Evolutionary conservation across 2,113 vertebrate genomes (phyloP).

Genomic region (Plectropomus leopardus): DNA sequence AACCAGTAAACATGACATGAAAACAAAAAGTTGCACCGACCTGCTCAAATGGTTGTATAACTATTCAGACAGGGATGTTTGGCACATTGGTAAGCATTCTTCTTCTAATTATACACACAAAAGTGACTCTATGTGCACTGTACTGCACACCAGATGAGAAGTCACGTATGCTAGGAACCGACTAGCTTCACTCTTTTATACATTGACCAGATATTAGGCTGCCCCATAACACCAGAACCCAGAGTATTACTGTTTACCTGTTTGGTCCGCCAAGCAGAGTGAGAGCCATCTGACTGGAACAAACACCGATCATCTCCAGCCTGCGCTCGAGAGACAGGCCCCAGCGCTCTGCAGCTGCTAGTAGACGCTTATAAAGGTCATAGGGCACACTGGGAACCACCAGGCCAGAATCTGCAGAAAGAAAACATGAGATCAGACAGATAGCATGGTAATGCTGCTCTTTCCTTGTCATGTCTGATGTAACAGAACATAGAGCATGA

Average conservation of each 20-base stretch:
- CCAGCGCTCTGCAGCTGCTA: constrained; percentile 89
- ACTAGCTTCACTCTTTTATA: background rate
- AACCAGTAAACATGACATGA: constrained; percentile 35
- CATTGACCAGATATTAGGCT: background rate
- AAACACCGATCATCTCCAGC: constrained; percentile 93
- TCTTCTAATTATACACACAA: constrained; percentile 18
- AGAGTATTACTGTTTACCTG: constrained; percentile 83
- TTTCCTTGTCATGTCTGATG: background rate
- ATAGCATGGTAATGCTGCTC: background rate
- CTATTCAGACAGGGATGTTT: constrained; percentile 12
- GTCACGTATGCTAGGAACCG: no score
- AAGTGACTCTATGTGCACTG: background rate
- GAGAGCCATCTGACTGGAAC: constrained; percentile 95
- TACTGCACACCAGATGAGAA: background rate
- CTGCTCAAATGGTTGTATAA: constrained; percentile 10
- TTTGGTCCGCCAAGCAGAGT: constrained; percentile 94
- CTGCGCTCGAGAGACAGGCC: constrained; percentile 91
- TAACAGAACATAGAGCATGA: background rate
- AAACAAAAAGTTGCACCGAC: constrained; percentile 24
- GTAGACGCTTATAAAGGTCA: constrained; percentile 91
- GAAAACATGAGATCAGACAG: background rate
- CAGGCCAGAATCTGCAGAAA: constrained; percentile 89
- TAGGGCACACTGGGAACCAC: constrained; percentile 93
- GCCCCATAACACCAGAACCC: background rate
- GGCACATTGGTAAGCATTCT: constrained; percentile 7